Evolutionary conservation across 1,140 invertebrate genomes (phyloP), one percentile per base, ranked within the genome.

Genomic region (Goniozus legneri): DNA sequence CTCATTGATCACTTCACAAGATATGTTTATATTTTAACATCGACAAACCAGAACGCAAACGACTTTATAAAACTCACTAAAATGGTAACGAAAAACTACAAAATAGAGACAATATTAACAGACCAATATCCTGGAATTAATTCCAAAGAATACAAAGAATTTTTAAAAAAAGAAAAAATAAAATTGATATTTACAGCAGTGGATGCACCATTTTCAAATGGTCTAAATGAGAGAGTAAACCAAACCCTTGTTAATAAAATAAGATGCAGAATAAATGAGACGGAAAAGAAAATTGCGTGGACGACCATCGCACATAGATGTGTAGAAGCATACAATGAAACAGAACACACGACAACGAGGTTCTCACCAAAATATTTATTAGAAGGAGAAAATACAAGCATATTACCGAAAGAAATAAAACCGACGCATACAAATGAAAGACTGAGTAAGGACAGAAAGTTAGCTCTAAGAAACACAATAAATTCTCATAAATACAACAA

Each of bases 81-180:
- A 15, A 31, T 13, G 1, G 30, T 33, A 15, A 0, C 33, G 18
- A 12, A 37, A 32, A 22, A 13, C n/a, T 21, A 31, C 13, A 37
- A 42, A 10, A 42, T 48, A 36, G 69, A 55, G 32, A 55, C 62
- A 33, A n/a, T 70, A 8, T 20, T 72, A 2, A 54, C 65, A 14
- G 69, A 69, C 47, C 64, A 70, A 58, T 70, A 71, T 38, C 55
- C 59, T 0, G 67, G 61, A 2, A 56, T 69, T 41, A 68, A 68
- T 47, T 67, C 63, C n/a, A 14, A 64, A 27, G 58, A 67, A 54
- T 71, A 64, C 19, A 63, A 64, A 57, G 44, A 50, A 8, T 67
- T 49, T 47, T 20, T 68, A 27, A 37, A 54, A 22, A 12, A 58
- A 3, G 50, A 64, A 19, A 19, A 52, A 20, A 53, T 69, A 38